phyloP scores from a whole-genome alignment of 2,888 invertebrate genomes.

The Nemotelus nigrinus region DNA sequence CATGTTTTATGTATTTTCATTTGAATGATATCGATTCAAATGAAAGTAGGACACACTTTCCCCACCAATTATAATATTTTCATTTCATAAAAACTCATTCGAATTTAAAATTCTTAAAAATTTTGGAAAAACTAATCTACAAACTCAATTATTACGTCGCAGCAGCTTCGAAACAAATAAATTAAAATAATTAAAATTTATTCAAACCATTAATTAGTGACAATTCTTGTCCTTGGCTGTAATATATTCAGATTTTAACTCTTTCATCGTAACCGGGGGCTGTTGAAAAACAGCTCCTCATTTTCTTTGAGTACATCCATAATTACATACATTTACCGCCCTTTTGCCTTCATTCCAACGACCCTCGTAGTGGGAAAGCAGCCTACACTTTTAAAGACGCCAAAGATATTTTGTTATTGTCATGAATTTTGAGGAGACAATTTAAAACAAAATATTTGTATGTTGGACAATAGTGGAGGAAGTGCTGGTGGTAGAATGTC shows the following conservation, averaged over 20 bases:
- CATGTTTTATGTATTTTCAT: not conserved
- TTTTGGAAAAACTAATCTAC: not conserved
- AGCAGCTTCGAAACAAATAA: constrained; percentile 44
- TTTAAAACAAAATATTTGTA: constrained; percentile 50
- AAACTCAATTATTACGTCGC: constrained; percentile 36
- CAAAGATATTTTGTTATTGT: constrained; percentile 19
- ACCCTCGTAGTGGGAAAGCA: not conserved
- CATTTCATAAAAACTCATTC: not conserved
- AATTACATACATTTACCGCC: constrained; percentile 2
- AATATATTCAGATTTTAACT: constrained; percentile 19
- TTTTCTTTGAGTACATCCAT: constrained; percentile 18
- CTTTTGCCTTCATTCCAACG: not conserved
- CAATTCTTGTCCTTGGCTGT: constrained; percentile 4
- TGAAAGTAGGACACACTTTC: not conserved
- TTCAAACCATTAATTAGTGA: constrained; percentile 50
- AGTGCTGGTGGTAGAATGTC: not conserved
- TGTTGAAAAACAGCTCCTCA: constrained; percentile 3
- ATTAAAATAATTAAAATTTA: constrained; percentile 52
- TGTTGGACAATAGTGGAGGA: constrained; percentile 17
- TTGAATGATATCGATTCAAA: not conserved
- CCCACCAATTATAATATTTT: not conserved
- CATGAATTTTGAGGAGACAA: constrained; percentile 35
- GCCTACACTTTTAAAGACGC: not conserved
- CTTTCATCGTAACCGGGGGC: constrained; percentile 1
- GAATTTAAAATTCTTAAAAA: not conserved